These are phyloP conservation scores for Apis florea DNA, from an alignment of 1,140 invertebrate species.

Conservation along the genomic window DNA sequence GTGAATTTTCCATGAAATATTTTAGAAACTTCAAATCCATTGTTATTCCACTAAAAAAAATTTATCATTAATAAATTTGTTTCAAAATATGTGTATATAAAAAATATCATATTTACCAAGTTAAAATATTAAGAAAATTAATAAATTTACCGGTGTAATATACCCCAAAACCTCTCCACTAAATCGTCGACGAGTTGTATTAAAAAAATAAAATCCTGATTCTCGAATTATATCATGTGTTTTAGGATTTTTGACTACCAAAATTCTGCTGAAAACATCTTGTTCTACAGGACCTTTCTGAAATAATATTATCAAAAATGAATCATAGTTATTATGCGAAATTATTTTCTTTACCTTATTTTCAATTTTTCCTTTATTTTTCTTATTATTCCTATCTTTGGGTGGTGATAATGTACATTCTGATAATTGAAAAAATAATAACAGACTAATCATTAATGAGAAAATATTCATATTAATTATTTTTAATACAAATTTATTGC, in stretches of 20 bases:
- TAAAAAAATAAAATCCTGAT: constrained; percentile 86
- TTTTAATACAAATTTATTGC: constrained; percentile 2
- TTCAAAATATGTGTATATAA: not conserved
- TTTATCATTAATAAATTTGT: not conserved
- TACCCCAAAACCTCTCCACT: constrained; percentile 90
- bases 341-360: constrained; percentile 60
- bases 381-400: constrained; percentile 61
- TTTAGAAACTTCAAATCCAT: constrained; percentile 96
- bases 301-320: constrained; percentile 2
- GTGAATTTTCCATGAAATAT: constrained; percentile 94
- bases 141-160: constrained; percentile 91
- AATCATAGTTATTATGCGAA: not conserved
- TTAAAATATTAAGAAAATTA: constrained; percentile 13
- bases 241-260: constrained; percentile 85
- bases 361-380: constrained; percentile 63
- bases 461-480: constrained; percentile 67
- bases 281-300: constrained; percentile 83
- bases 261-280: constrained; percentile 85
- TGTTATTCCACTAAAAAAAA: constrained; percentile 93
- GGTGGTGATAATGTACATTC: constrained; percentile 69
- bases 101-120: not conserved
- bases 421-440: constrained; percentile 53
- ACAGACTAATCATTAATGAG: constrained; percentile 45
- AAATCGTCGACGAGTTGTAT: constrained; percentile 85
- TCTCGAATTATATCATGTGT: constrained; percentile 88